Evolutionary conservation across 2,888 invertebrate species (phyloP).

Genomic region (Rhorus exstirpatorius): DNA sequence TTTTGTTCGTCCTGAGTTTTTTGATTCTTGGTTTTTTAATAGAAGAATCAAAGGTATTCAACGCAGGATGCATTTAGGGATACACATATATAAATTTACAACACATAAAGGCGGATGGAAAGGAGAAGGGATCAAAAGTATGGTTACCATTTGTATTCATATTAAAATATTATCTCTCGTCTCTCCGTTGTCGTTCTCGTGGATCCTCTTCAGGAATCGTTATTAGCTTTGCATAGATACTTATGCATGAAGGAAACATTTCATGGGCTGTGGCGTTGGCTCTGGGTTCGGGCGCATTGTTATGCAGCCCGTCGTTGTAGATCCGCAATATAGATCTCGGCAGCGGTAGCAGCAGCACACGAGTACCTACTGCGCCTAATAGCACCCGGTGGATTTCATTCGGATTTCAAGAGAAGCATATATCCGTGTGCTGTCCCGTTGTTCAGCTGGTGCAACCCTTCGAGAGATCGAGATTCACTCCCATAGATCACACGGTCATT

Average conservation of each 20-base stretch:
- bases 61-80: too few relatives aligned
- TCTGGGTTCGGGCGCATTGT: conserved; percentile 74
- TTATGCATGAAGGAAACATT: conserved; percentile 80
- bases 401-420: conserved; percentile 47
- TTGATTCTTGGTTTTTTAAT: too few relatives aligned
- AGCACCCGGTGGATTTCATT: conserved; percentile 46
- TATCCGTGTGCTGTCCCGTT: conserved; percentile 8
- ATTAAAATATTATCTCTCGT: conserved; percentile 79
- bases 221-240: conserved; percentile 80
- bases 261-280: conserved; percentile 59
- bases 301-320: conserved; percentile 79
- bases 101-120: conserved; percentile 1
- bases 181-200: conserved; percentile 62
- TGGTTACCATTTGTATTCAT: conserved; percentile 79
- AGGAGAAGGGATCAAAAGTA: conserved; percentile 59
- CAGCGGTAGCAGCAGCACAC: conserved; percentile 9
- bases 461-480: conserved; percentile 5
- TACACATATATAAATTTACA: neutral
- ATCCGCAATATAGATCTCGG: conserved; percentile 79
- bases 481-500: neutral
- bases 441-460: neutral
- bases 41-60: too few relatives aligned
- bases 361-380: conserved; percentile 19
- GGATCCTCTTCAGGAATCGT: conserved; percentile 77
- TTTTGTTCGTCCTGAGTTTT: too few relatives aligned